Conservation (phyloP, 2,113 vertebrate genomes). For the Tetrax tetrax region DNA sequence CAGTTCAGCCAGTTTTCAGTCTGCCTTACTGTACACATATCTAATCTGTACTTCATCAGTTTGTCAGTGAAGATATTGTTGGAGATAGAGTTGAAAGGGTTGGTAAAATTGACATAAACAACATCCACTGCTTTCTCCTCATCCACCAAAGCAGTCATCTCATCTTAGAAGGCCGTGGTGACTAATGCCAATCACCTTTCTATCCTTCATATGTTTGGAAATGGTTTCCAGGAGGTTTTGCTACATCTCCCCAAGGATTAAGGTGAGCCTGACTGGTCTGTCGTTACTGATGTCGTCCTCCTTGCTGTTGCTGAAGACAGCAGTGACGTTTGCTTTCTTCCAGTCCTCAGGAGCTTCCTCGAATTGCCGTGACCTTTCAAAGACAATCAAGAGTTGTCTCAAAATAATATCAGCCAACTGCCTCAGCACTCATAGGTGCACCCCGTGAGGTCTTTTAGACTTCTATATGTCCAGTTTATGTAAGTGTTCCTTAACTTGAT, state of each 20-base stretch:
- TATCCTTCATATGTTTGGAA: not conserved
- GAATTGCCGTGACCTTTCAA: not conserved
- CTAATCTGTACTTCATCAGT: not conserved
- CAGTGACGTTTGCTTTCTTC: not conserved
- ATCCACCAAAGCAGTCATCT: not conserved
- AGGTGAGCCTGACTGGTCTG: not conserved
- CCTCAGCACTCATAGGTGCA: not conserved
- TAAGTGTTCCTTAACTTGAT: not conserved
- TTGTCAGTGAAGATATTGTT: not conserved
- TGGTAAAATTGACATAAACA: not conserved
- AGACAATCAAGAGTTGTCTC: not conserved
- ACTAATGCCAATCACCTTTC: not conserved
- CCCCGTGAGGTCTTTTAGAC: not conserved
- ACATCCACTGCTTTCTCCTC: not conserved
- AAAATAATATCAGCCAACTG: not conserved
- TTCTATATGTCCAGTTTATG: not conserved
- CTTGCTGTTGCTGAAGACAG: not conserved
- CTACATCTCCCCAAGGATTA: not conserved
- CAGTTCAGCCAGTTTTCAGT: not conserved
- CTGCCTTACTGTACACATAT: not conserved
- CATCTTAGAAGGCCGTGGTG: not conserved
- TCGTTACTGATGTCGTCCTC: not conserved
- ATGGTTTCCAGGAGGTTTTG: not conserved
- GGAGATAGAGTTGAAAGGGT: not conserved
- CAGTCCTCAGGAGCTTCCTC: not conserved